Conservation (phyloP, 2,888 invertebrate species). For the Hoplodrina ambigua region DNA sequence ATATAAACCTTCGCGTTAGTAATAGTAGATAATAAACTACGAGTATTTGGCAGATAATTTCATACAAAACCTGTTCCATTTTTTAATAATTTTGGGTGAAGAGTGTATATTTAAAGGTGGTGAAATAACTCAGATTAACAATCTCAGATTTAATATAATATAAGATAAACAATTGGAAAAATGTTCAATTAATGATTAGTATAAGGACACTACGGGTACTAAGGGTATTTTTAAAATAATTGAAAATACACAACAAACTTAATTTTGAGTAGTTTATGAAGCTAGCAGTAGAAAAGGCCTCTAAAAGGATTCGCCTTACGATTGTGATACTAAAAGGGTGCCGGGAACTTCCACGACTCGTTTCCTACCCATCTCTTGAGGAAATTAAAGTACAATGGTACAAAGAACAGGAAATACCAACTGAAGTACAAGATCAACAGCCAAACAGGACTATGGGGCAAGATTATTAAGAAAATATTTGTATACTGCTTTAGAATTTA, state of each 20-base stretch:
- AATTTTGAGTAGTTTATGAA: not conserved
- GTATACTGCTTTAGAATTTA: not conserved
- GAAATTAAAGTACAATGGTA: conserved; percentile 38
- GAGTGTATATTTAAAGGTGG: too few relatives aligned
- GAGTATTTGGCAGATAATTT: too few relatives aligned
- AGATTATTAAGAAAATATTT: conserved; percentile 1
- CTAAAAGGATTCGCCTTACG: not conserved
- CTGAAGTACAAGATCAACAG: conserved; percentile 19
- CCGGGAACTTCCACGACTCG: conserved; percentile 15
- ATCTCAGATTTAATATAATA: too few relatives aligned
- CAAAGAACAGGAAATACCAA: conserved; percentile 42
- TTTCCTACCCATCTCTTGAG: conserved; percentile 33
- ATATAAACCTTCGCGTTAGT: too few relatives aligned
- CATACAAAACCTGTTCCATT: too few relatives aligned
- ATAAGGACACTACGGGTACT: too few relatives aligned
- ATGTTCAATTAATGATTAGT: too few relatives aligned
- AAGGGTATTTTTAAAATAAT: too few relatives aligned
- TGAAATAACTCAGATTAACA: too few relatives aligned
- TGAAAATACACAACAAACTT: not conserved
- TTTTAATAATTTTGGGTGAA: too few relatives aligned
- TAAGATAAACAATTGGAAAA: too few relatives aligned
- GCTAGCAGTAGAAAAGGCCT: not conserved
- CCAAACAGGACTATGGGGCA: not conserved
- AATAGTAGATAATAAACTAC: too few relatives aligned
- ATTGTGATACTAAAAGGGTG: conserved; percentile 15